Conservation (phyloP, 2,888 invertebrate genomes). For the Ormyrus nitidulus region DNA sequence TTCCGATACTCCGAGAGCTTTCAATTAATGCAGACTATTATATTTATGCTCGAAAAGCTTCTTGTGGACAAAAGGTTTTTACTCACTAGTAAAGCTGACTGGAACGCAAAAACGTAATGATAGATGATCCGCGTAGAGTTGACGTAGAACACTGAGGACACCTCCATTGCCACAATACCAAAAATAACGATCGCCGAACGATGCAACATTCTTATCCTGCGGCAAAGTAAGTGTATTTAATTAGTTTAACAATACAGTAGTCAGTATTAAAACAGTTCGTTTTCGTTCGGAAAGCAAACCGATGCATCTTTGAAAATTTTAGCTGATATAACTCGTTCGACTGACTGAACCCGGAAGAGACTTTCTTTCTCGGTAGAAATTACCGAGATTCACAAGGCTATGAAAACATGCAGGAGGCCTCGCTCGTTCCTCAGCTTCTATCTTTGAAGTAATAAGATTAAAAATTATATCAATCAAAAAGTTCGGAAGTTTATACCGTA, state of each 20-base stretch:
- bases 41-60: not conserved
- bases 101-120: conserved; percentile 79
- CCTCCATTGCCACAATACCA: conserved; percentile 79
- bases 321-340: too few species aligned
- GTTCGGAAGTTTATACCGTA: conserved; percentile 1
- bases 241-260: not conserved
- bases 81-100: conserved; percentile 80
- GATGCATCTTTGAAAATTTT: too few species aligned
- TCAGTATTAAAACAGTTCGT: not conserved
- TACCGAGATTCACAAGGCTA: too few species aligned
- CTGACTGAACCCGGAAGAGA: too few species aligned
- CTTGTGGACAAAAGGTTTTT: conserved; percentile 20
- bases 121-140: conserved; percentile 79
- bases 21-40: too few species aligned
- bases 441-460: conserved; percentile 28
- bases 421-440: not conserved
- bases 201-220: conserved; percentile 80
- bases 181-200: conserved; percentile 80
- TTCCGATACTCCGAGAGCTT: too few species aligned
- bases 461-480: conserved; percentile 38
- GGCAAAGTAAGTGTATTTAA: conserved; percentile 12
- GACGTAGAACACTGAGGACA: conserved; percentile 81
- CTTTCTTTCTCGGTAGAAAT: too few species aligned
- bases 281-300: too few species aligned
- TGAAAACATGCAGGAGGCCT: too few species aligned